Conservation (phyloP, 2,888 invertebrate species). For the Colostygia pectinataria region DNA sequence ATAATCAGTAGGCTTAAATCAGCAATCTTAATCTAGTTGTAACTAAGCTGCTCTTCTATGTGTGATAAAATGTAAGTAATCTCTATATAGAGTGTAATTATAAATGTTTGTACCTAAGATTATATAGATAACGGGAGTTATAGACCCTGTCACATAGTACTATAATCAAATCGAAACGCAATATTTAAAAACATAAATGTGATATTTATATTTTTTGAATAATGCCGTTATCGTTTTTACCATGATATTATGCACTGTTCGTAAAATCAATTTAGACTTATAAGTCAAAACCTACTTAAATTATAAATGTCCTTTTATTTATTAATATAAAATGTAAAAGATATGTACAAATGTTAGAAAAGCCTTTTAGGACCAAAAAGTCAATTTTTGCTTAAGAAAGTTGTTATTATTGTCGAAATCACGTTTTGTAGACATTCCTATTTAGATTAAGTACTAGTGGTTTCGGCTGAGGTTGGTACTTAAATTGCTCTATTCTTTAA, state of each 20-base stretch:
- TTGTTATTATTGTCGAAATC: slow-evolving; percentile 1
- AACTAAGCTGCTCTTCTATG: not conserved
- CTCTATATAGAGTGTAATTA: not conserved
- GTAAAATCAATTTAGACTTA: not conserved
- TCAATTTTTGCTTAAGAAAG: slow-evolving; percentile 13
- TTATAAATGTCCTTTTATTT: no score
- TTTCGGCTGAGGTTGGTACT: not conserved
- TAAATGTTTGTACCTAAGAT: no score
- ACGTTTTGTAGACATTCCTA: slow-evolving; percentile 10
- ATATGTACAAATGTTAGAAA: not conserved
- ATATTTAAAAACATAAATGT: not conserved
- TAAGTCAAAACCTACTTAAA: no score
- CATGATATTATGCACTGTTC: not conserved
- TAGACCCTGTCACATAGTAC: no score
- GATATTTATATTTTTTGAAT: not conserved
- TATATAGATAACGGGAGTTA: no score
- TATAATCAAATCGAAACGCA: not conserved
- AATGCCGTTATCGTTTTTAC: not conserved
- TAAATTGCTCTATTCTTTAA: no score
- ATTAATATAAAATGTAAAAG: not conserved
- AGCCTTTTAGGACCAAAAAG: slow-evolving; percentile 15
- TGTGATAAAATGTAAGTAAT: slow-evolving; percentile 10
- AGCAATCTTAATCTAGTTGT: not conserved
- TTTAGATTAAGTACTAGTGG: not conserved
- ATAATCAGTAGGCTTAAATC: not conserved